A percentile compares a stretch with the other conserved stretches of the same genome.
Conservation (phyloP, 2,888 invertebrate genomes). For the Syritta pipiens region DNA sequence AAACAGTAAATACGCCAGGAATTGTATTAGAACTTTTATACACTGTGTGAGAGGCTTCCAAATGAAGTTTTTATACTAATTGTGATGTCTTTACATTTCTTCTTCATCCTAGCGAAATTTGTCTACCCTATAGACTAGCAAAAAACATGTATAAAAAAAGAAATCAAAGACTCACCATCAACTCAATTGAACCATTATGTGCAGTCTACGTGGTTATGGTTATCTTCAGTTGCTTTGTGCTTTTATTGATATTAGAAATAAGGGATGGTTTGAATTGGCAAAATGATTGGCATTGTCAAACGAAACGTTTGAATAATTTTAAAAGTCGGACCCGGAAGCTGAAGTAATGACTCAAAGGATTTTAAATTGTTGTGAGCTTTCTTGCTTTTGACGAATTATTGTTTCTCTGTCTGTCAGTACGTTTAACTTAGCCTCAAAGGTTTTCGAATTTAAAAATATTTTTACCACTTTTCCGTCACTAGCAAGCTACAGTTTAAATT, state of each 20-base stretch:
- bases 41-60: too few species aligned
- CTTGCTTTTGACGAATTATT: constrained; percentile 70
- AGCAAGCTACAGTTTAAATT: too few species aligned
- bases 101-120: background rate
- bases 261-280: constrained; percentile 46
- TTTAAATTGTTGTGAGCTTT: constrained; percentile 75
- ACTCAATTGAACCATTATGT: constrained; percentile 49
- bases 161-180: constrained; percentile 28
- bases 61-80: too few species aligned
- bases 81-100: too few species aligned
- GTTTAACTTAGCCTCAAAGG: too few species aligned
- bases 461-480: too few species aligned
- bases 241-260: constrained; percentile 24
- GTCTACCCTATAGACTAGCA: constrained; percentile 26
- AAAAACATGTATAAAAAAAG: constrained; percentile 22
- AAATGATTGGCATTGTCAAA: constrained; percentile 60
- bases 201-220: constrained; percentile 49
- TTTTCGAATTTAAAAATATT: too few species aligned
- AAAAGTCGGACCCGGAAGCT: constrained; percentile 72
- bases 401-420: too few species aligned
- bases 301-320: constrained; percentile 58
- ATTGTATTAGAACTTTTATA: too few species aligned
- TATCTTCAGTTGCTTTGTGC: constrained; percentile 42
- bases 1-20: too few species aligned
- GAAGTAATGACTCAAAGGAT: constrained; percentile 77